These are phyloP conservation scores for Chironomus striatipennis DNA, from an alignment of 1,140 invertebrate species.

Conservation along the genomic window DNA sequence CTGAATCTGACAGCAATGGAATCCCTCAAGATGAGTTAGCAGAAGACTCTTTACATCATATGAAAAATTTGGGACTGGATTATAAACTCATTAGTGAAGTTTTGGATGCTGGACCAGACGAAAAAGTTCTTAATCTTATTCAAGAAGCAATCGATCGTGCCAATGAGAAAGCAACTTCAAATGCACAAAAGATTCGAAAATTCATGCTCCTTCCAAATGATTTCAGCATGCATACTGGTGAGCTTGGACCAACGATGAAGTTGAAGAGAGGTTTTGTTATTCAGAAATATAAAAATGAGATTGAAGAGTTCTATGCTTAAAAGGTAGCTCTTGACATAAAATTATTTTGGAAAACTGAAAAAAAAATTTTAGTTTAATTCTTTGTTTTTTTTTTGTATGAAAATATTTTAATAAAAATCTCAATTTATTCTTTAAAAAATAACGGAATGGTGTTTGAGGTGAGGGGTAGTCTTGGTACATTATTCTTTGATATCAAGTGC, in stretches of 20 bases:
- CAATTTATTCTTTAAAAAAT: too few species aligned
- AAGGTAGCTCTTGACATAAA: too few species aligned
- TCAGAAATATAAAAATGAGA: conserved; percentile 56
- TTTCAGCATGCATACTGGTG: conserved; percentile 78
- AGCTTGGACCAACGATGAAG: conserved; percentile 83
- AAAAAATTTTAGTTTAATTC: too few species aligned
- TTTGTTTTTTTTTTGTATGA: too few species aligned
- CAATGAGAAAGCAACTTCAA: conserved; percentile 72
- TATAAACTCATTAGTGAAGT: conserved; percentile 64
- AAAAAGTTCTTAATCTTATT: conserved; percentile 57
- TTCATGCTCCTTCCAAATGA: conserved; percentile 79
- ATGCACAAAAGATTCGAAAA: conserved; percentile 85
- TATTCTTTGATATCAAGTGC: neutral
- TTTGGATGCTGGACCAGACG: conserved; percentile 46
- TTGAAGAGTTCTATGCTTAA: conserved; percentile 55
- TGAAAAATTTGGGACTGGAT: conserved; percentile 58
- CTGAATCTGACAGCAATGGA: conserved; percentile 57
- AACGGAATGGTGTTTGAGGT: too few species aligned
- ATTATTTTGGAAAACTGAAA: too few species aligned
- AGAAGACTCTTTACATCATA: conserved; percentile 57
- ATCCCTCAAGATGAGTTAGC: conserved; percentile 61
- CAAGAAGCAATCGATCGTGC: conserved; percentile 68
- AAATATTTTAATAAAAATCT: too few species aligned
- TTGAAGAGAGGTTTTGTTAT: conserved; percentile 60
- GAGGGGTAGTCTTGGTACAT: neutral